A percentile compares a stretch with the other conserved stretches of the same genome.
These are phyloP conservation scores for Kryphioiulus occultus DNA, from an alignment of 2,888 invertebrate genomes.

Conservation along the genomic window DNA sequence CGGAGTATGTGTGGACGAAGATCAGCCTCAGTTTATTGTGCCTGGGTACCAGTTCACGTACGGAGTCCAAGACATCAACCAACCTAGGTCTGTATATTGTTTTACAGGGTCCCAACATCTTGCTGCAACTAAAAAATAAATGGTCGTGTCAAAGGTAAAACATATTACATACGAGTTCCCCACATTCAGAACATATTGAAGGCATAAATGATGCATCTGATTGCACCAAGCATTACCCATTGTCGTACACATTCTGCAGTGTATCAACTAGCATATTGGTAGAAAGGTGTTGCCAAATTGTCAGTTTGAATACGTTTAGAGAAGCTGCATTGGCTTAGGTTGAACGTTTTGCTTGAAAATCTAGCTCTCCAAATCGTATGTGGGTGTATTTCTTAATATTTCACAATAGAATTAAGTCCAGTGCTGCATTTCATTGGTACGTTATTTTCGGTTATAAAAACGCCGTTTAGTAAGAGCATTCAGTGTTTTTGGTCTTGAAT, in stretches of 20 bases:
- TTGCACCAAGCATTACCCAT: neutral
- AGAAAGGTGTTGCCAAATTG: neutral
- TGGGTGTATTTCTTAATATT: too few species aligned
- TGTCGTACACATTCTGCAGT: neutral
- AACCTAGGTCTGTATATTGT: conserved; percentile 76
- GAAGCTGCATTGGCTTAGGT: too few species aligned
- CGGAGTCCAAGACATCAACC: conserved; percentile 84
- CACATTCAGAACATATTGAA: neutral
- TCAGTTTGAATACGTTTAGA: too few species aligned
- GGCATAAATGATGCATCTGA: neutral
- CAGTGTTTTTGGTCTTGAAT: neutral
- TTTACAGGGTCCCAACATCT: too few species aligned
- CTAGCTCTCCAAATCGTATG: too few species aligned
- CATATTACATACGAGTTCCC: neutral
- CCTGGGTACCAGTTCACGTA: conserved; percentile 92
- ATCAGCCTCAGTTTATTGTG: conserved; percentile 82
- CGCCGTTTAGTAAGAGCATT: neutral
- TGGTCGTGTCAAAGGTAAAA: neutral
- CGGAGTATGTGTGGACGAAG: conserved; percentile 84
- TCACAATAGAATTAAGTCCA: too few species aligned
- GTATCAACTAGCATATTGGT: neutral
- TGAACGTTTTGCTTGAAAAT: too few species aligned
- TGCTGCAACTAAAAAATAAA: neutral
- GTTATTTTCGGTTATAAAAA: too few species aligned
- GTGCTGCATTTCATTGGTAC: too few species aligned